Percentiles rank a stretch among this genome's conserved stretches.
These are phyloP conservation scores for Procambarus clarkii DNA, from an alignment of 1,140 invertebrate species.

Conservation along the genomic window DNA sequence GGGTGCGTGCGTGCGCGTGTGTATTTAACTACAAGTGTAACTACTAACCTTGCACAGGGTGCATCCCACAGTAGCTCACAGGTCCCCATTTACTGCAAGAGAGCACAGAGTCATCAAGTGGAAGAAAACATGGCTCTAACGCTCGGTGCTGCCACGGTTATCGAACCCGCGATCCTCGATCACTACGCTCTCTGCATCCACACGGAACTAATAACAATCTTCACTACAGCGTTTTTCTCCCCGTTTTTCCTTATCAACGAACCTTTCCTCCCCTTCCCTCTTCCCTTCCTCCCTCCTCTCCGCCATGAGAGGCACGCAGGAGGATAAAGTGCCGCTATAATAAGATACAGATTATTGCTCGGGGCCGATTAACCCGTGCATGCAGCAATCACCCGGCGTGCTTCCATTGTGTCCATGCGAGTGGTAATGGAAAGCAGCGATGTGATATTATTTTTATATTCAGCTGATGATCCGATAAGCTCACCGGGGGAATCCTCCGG, in stretches of 20 bases:
- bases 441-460: too few species aligned
- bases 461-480: too few species aligned
- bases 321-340: not conserved
- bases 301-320: not conserved
- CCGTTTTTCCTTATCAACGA: not conserved
- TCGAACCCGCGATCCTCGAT: not conserved
- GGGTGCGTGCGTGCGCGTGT: not conserved
- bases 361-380: not conserved
- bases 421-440: not conserved
- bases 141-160: not conserved
- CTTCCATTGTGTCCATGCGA: not conserved
- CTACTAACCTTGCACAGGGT: too few species aligned
- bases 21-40: not conserved
- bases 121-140: not conserved
- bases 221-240: not conserved
- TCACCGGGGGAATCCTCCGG: too few species aligned
- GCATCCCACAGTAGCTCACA: too few species aligned
- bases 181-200: not conserved
- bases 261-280: not conserved
- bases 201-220: not conserved
- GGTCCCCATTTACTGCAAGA: too few species aligned
- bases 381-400: not conserved
- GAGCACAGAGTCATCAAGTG: not conserved
- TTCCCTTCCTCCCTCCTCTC: not conserved
- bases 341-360: not conserved